Percentiles rank a stretch among this genome's conserved stretches.
These are phyloP conservation scores for Drosophila mulleri DNA, from an alignment of 2,888 invertebrate species.

Conservation along the genomic window DNA sequence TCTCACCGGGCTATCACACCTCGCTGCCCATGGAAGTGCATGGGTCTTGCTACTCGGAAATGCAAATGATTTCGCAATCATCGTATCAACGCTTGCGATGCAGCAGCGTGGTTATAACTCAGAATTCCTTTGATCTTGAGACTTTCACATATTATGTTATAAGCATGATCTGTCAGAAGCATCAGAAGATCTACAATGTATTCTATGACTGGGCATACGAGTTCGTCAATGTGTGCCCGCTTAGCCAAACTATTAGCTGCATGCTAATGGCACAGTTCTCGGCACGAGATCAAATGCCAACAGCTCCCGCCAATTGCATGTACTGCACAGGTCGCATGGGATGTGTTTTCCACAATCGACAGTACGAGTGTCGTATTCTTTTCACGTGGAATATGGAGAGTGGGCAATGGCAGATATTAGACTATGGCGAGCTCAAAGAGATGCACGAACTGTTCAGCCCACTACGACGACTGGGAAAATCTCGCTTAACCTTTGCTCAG, in stretches of 20 bases:
- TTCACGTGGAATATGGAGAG: slow-evolving; percentile 85
- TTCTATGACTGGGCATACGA: slow-evolving; percentile 85
- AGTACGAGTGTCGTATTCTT: slow-evolving; percentile 84
- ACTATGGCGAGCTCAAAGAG: slow-evolving; percentile 84
- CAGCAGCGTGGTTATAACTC: slow-evolving; percentile 84
- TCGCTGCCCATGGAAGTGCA: slow-evolving; percentile 85
- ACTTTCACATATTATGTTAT: slow-evolving; percentile 85
- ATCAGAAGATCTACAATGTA: slow-evolving; percentile 85
- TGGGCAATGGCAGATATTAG: slow-evolving; percentile 84
- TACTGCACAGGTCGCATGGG: slow-evolving; percentile 83
- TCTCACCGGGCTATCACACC: slow-evolving; percentile 85
- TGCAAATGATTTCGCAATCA: slow-evolving; percentile 85
- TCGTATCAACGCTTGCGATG: slow-evolving; percentile 84
- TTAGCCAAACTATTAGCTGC: slow-evolving; percentile 82
- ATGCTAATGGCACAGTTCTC: slow-evolving; percentile 85
- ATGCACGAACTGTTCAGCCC: slow-evolving; percentile 71
- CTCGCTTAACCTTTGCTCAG: slow-evolving; percentile 76
- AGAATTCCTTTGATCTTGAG: slow-evolving; percentile 85
- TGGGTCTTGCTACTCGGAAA: slow-evolving; percentile 85
- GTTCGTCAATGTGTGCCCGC: slow-evolving; percentile 84
- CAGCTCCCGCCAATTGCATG: slow-evolving; percentile 75
- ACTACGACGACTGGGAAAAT: slow-evolving; percentile 66
- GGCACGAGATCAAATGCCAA: slow-evolving; percentile 82
- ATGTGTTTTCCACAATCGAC: slow-evolving; percentile 83
- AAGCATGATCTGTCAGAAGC: slow-evolving; percentile 84